phyloP scores from a whole-genome alignment of 1,140 invertebrate genomes.

The Leptinotarsa texana region DNA sequence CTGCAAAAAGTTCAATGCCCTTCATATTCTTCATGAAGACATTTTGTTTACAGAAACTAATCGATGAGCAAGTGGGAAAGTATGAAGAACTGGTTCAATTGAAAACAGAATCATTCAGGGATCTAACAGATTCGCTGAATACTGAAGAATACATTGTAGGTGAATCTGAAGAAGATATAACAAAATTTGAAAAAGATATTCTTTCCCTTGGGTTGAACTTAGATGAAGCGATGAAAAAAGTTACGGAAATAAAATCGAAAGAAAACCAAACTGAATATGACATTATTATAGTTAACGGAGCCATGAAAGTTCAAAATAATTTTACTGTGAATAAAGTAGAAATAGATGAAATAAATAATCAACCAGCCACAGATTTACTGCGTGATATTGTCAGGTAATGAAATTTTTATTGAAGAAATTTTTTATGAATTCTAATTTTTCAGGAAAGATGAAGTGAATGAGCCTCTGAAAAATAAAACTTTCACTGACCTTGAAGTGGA shows the following conservation, averaged over 20 bases:
- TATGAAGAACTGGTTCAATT: slow-evolving; percentile 25
- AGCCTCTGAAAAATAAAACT: slow-evolving; percentile 39
- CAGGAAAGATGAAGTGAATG: slow-evolving; percentile 36
- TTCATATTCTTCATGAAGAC: too few species aligned
- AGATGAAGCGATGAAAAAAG: slow-evolving; percentile 33
- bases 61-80: slow-evolving; percentile 27
- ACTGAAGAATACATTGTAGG: background rate
- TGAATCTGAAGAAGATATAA: background rate
- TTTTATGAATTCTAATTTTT: background rate
- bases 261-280: slow-evolving; percentile 34
- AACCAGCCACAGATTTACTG: slow-evolving; percentile 37
- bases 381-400: slow-evolving; percentile 42
- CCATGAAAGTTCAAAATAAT: slow-evolving; percentile 43
- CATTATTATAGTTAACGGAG: slow-evolving; percentile 46
- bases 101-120: background rate
- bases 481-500: slow-evolving; percentile 37
- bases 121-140: background rate
- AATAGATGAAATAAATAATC: slow-evolving; percentile 38
- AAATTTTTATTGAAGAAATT: background rate
- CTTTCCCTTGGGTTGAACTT: slow-evolving; percentile 48
- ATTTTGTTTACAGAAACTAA: slow-evolving; percentile 26
- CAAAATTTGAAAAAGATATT: slow-evolving; percentile 26
- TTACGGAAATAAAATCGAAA: slow-evolving; percentile 28
- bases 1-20: too few species aligned
- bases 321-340: slow-evolving; percentile 38